A percentile compares a stretch with the other conserved stretches of the same genome.
These are phyloP conservation scores for Bos javanicus DNA, from an alignment of 2,113 vertebrate species.

Conservation along the genomic window DNA sequence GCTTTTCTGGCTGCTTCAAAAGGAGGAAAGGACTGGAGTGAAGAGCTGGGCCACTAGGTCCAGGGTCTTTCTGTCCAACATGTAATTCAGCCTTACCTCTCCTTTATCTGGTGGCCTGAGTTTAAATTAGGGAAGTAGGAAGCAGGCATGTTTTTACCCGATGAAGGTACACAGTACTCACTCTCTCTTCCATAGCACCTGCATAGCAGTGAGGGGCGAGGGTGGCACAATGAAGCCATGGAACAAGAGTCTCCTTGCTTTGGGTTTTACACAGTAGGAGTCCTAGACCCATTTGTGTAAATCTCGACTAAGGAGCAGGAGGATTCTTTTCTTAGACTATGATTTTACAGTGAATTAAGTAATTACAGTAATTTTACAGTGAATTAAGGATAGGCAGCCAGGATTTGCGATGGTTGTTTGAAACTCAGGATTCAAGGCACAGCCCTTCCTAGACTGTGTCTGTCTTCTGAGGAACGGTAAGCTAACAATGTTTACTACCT, in stretches of 20 bases:
- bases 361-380: neutral
- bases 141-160: neutral
- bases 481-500: neutral
- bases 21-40: neutral
- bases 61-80: neutral
- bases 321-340: neutral
- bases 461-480: neutral
- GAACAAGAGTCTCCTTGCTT: neutral
- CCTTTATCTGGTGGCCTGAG: neutral
- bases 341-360: neutral
- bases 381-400: neutral
- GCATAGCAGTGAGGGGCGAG: neutral
- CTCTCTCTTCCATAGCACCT: neutral
- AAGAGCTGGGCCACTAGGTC: neutral
- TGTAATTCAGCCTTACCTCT: neutral
- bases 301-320: neutral
- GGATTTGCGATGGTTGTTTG: neutral
- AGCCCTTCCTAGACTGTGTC: neutral
- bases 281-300: neutral
- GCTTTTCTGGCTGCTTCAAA: neutral
- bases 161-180: rapidly evolving
- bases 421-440: neutral
- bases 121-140: neutral
- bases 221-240: too few relatives aligned
- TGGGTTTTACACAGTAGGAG: neutral